phyloP scores from a whole-genome alignment of 1,140 invertebrate species.

The Trichoplusia ni region DNA sequence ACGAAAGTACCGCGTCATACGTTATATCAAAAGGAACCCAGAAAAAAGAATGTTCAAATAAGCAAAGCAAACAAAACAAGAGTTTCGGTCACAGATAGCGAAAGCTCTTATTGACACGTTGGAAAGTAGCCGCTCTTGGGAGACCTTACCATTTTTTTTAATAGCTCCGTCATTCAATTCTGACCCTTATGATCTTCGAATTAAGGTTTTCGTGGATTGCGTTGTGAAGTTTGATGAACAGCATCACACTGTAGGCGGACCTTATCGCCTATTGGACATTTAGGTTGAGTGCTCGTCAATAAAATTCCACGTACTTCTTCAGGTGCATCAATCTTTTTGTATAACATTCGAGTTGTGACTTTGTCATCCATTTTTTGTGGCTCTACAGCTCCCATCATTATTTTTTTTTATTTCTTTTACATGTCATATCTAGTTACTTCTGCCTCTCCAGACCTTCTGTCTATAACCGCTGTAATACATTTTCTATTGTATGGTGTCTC shows the following conservation, averaged over 20 bases:
- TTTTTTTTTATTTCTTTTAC: neutral
- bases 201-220: neutral
- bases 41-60: slow-evolving; percentile 61
- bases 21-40: slow-evolving; percentile 31
- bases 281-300: slow-evolving; percentile 48
- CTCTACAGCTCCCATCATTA: too few species aligned
- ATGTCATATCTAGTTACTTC: neutral
- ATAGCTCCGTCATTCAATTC: neutral
- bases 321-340: slow-evolving; percentile 30
- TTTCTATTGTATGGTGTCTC: neutral
- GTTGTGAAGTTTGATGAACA: slow-evolving; percentile 2
- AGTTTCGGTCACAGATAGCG: slow-evolving; percentile 71
- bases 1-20: slow-evolving; percentile 37
- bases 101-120: slow-evolving; percentile 77
- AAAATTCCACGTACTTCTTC: slow-evolving; percentile 31
- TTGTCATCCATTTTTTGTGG: slow-evolving; percentile 18
- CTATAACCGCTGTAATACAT: too few species aligned
- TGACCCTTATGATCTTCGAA: slow-evolving; percentile 16
- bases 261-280: slow-evolving; percentile 51
- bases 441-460: too few species aligned
- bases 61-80: slow-evolving; percentile 65
- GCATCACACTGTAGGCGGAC: slow-evolving; percentile 42
- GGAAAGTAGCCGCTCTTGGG: slow-evolving; percentile 59
- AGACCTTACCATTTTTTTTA: slow-evolving; percentile 44
- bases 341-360: slow-evolving; percentile 26